Percentiles rank a stretch among this genome's conserved stretches.
Conservation (phyloP, 1,140 invertebrate genomes). For the Panagrolaimus sp. region DNA sequence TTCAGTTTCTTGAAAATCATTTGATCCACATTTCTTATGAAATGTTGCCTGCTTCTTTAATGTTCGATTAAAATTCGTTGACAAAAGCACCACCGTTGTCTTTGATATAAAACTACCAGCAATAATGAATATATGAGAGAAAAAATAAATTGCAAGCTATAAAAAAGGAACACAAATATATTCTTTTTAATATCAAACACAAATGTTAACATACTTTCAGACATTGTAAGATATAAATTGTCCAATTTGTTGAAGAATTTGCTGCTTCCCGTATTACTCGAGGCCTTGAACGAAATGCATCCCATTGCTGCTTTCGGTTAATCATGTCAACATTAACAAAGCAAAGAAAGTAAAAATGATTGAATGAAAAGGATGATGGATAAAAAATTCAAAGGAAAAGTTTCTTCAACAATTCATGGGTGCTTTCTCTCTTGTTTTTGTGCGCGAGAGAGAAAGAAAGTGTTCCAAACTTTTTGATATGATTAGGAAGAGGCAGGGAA, state of each 20-base stretch:
- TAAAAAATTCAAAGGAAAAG: too few species aligned
- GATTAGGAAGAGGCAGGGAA: too few species aligned
- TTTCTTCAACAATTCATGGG: too few species aligned
- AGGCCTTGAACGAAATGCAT: constrained; percentile 15
- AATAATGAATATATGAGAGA: constrained; percentile 21
- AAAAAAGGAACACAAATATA: not conserved
- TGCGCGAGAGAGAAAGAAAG: too few species aligned
- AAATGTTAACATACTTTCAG: not conserved
- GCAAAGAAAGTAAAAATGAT: too few species aligned
- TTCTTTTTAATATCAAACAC: not conserved
- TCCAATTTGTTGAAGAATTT: not conserved
- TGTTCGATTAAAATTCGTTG: constrained; percentile 24
- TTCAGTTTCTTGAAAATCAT: not conserved
- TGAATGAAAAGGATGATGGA: too few species aligned
- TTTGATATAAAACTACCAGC: constrained; percentile 32
- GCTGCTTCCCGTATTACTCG: constrained; percentile 11
- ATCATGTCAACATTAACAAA: too few species aligned
- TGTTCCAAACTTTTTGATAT: too few species aligned
- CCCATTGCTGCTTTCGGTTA: constrained; percentile 4
- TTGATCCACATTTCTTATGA: not conserved
- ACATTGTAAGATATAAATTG: not conserved
- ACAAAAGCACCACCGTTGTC: constrained; percentile 22
- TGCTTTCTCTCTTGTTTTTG: too few species aligned
- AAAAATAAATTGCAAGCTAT: constrained; percentile 19
- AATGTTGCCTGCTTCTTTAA: not conserved